A percentile compares a stretch with the other conserved stretches of the same genome.
These are phyloP conservation scores for Spialia ferax DNA, from an alignment of 2,888 invertebrate species.

Conservation along the genomic window DNA sequence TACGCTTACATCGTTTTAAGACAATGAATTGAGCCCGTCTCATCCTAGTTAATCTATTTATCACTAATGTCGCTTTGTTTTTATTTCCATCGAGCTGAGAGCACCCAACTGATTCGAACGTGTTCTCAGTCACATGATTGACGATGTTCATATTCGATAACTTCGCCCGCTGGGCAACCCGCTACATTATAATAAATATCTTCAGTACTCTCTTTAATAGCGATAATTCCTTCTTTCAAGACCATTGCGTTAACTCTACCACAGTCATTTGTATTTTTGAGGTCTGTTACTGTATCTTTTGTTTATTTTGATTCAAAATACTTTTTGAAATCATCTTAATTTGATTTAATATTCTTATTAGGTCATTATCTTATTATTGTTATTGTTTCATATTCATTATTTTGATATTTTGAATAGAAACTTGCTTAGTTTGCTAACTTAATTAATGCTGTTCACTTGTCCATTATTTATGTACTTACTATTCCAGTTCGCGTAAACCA, in stretches of 20 bases:
- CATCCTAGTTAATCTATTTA: constrained; percentile 59
- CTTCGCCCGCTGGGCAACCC: constrained; percentile 62
- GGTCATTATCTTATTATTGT: too few relatives aligned
- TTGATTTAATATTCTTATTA: too few relatives aligned
- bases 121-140: constrained; percentile 60
- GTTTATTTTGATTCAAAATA: neutral
- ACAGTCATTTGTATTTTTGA: constrained; percentile 51
- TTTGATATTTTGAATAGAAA: too few relatives aligned
- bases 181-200: constrained; percentile 68
- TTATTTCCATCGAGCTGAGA: constrained; percentile 49
- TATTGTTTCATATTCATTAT: too few relatives aligned
- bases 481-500: too few relatives aligned
- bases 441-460: too few relatives aligned
- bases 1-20: neutral
- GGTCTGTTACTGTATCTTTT: constrained; percentile 10
- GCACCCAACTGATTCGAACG: constrained; percentile 51
- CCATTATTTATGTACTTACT: too few relatives aligned
- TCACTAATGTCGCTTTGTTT: constrained; percentile 53
- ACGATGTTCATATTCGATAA: constrained; percentile 60
- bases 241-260: constrained; percentile 58
- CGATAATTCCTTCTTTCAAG: constrained; percentile 71
- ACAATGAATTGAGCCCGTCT: constrained; percentile 20
- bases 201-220: constrained; percentile 62
- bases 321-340: too few relatives aligned
- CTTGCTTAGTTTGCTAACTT: too few relatives aligned